A percentile compares a stretch with the other conserved stretches of the same genome.
phyloP scores from a whole-genome alignment of 2,113 vertebrate genomes.

The Micronycteris hirsuta region DNA sequence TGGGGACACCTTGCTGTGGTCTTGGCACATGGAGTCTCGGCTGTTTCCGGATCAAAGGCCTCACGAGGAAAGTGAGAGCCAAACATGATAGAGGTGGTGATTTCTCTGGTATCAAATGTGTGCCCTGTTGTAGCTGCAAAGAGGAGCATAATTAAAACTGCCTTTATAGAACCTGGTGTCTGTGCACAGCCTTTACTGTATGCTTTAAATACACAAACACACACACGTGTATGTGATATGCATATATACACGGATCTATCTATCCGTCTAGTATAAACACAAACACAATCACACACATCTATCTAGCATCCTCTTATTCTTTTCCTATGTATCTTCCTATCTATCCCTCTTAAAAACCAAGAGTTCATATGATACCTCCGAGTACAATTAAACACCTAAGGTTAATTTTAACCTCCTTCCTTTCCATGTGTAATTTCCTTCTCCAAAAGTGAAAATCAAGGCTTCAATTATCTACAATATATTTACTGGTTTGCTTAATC shows the following conservation, averaged over 20 bases:
- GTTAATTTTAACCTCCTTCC: neutral
- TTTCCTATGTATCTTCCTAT: neutral
- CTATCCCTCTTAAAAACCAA: neutral
- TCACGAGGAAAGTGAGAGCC: neutral
- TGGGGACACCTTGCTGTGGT: neutral
- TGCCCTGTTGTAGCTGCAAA: neutral
- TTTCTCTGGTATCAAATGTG: neutral
- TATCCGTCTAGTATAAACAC: neutral
- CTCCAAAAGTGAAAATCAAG: neutral
- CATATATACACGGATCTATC: neutral
- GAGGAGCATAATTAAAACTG: neutral
- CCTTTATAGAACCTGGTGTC: neutral
- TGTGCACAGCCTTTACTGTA: neutral
- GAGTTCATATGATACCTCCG: neutral
- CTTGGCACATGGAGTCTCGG: neutral
- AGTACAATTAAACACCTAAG: neutral
- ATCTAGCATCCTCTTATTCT: neutral
- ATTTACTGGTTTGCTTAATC: neutral
- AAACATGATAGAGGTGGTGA: neutral
- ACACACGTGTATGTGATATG: neutral
- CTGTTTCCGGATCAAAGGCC: neutral
- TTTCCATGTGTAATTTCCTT: neutral
- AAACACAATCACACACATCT: neutral
- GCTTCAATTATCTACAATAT: neutral
- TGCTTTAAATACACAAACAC: neutral